phyloP scores from a whole-genome alignment of 2,113 vertebrate species.

The Chionodraco myersi region DNA sequence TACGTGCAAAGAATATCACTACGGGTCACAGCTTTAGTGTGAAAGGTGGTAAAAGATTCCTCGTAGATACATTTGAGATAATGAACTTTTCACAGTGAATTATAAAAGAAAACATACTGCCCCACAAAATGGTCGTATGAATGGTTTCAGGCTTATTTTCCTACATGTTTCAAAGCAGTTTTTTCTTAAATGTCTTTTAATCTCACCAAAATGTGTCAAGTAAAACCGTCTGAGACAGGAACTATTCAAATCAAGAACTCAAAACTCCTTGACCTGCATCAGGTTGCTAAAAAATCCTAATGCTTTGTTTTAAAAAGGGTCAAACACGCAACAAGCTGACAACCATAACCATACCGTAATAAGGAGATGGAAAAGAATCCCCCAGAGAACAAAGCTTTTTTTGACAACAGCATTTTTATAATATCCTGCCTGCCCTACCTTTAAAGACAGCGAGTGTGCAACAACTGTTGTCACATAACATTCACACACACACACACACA shows the following conservation, averaged over 20 bases:
- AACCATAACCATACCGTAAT: background rate
- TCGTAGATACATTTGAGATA: slow-evolving; percentile 6
- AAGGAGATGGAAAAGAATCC: background rate
- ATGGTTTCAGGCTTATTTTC: too few species aligned
- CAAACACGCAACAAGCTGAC: background rate
- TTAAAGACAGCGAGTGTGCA: background rate
- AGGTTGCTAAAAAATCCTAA: background rate
- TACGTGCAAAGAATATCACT: slow-evolving; percentile 14
- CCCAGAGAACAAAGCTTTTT: too few species aligned
- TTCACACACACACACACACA: background rate
- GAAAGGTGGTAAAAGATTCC: background rate
- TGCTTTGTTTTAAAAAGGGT: background rate
- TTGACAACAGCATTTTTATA: background rate
- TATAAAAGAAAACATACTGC: background rate
- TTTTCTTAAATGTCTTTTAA: background rate
- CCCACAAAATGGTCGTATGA: background rate
- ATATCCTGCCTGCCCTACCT: background rate
- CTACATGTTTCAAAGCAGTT: too few species aligned
- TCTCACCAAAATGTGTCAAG: background rate
- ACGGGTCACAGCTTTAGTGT: slow-evolving; percentile 19
- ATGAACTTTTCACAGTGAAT: slow-evolving; percentile 21
- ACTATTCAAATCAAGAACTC: background rate
- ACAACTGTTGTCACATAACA: background rate
- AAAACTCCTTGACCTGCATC: background rate
- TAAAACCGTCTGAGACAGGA: background rate